Conservation (phyloP, 2,888 invertebrate genomes). For the Heliconius hortense region DNA sequence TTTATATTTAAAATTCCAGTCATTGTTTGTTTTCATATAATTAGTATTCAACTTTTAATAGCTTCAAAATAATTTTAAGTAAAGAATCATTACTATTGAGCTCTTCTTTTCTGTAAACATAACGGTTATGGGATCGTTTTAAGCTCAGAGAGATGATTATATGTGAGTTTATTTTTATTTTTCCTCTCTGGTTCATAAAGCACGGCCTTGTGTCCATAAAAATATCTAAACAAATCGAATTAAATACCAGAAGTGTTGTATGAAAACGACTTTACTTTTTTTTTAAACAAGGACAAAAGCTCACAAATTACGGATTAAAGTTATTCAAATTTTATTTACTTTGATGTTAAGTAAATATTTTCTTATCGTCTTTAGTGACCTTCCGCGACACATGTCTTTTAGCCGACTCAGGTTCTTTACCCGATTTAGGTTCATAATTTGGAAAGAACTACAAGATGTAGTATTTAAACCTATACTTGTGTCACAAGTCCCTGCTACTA, state of each 20-base stretch:
- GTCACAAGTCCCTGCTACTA: not conserved
- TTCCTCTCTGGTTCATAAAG: too few species aligned
- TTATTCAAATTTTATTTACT: constrained; percentile 11
- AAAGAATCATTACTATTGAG: not conserved
- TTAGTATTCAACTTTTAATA: constrained; percentile 3
- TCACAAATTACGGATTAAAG: not conserved
- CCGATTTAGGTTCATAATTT: not conserved
- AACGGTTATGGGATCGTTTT: too few species aligned
- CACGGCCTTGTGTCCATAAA: too few species aligned
- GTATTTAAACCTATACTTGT: not conserved
- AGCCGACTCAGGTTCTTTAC: not conserved
- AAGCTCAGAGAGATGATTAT: too few species aligned
- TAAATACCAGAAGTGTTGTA: not conserved
- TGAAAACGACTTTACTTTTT: not conserved
- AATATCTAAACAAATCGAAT: not conserved
- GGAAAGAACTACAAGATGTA: too few species aligned
- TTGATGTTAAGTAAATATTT: constrained; percentile 8
- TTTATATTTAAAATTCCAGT: not conserved
- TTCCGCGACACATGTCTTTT: not conserved
- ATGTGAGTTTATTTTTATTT: too few species aligned
- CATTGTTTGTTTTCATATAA: constrained; percentile 3
- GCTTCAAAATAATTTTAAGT: not conserved
- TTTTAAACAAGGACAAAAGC: constrained; percentile 8
- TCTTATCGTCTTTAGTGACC: not conserved
- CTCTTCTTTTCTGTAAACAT: not conserved